These are phyloP conservation scores for Acanthurus leucopareius DNA, from an alignment of 2,797 vertebrate species.

Conservation along the genomic window DNA sequence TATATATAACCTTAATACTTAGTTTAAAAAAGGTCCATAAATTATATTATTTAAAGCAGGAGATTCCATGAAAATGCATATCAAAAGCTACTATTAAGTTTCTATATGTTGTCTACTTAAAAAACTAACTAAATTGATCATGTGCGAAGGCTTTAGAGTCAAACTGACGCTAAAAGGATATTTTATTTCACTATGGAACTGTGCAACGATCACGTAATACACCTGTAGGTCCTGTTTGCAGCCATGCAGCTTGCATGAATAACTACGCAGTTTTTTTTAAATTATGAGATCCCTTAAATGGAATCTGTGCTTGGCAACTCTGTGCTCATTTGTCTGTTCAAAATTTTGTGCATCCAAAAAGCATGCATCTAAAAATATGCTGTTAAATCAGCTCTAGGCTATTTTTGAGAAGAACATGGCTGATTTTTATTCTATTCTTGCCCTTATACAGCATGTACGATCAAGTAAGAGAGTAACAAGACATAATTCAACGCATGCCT, in stretches of 20 bases:
- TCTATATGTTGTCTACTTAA: constrained; percentile 39
- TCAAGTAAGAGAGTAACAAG: constrained; percentile 35
- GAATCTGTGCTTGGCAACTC: constrained; percentile 56
- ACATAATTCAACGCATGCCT: constrained; percentile 60
- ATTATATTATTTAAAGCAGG: constrained; percentile 59
- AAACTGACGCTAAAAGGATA: constrained; percentile 52
- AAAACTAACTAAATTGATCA: constrained; percentile 31
- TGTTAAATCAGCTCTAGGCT: constrained; percentile 30
- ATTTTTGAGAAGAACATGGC: constrained; percentile 18
- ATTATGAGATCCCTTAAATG: constrained; percentile 36
- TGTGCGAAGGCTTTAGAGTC: constrained; percentile 57
- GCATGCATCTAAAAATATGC: constrained; percentile 69
- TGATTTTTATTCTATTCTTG: constrained; percentile 48
- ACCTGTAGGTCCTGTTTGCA: constrained; percentile 66
- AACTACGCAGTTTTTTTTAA: constrained; percentile 11
- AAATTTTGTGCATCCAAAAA: constrained; percentile 42
- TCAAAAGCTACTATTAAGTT: constrained; percentile 46
- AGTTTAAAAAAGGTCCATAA: constrained; percentile 50
- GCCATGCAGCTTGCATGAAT: constrained; percentile 53
- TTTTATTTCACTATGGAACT: constrained; percentile 59
- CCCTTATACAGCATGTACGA: constrained; percentile 27
- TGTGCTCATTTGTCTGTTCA: constrained; percentile 65
- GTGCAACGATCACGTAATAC: constrained; percentile 67
- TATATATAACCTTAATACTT: constrained; percentile 47
- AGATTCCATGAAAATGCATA: constrained; percentile 48